A percentile compares a stretch with the other conserved stretches of the same genome.
phyloP scores from a whole-genome alignment of 1,140 invertebrate genomes.

The Sminthurinus signatus region DNA sequence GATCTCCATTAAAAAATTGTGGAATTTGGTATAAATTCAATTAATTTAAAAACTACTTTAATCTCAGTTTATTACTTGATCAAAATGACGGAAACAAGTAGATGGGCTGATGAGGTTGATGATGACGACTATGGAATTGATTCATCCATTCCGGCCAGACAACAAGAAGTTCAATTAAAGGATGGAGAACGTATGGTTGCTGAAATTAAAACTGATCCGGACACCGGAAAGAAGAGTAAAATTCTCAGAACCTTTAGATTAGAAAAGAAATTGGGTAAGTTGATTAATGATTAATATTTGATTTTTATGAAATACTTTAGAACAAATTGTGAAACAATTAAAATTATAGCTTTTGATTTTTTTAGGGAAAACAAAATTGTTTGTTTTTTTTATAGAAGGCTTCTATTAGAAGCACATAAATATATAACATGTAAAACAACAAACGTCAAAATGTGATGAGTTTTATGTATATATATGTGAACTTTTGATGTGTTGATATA shows the following conservation, averaged over 20 bases:
- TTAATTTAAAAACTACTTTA: neutral
- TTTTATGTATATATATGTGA: neutral
- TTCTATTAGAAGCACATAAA: too few species aligned
- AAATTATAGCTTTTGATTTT: too few species aligned
- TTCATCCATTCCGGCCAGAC: neutral
- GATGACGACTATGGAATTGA: conserved; percentile 28
- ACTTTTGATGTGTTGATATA: neutral
- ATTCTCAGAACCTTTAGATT: conserved; percentile 34
- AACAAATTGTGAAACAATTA: neutral
- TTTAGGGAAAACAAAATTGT: too few species aligned
- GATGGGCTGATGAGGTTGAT: conserved; percentile 41
- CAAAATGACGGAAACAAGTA: neutral
- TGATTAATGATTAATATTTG: neutral
- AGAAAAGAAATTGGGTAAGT: conserved; percentile 39
- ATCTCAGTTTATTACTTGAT: neutral
- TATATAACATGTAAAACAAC: too few species aligned
- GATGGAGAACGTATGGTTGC: conserved; percentile 37
- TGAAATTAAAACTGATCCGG: conserved; percentile 31
- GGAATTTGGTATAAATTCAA: neutral
- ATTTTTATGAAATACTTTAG: too few species aligned
- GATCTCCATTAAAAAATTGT: neutral
- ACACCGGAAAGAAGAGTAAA: conserved; percentile 36
- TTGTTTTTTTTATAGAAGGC: too few species aligned
- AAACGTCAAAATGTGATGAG: too few species aligned
- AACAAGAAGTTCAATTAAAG: conserved; percentile 24